These are phyloP conservation scores for Rhyacophila evoluta DNA, from an alignment of 2,888 invertebrate species.

Conservation along the genomic window DNA sequence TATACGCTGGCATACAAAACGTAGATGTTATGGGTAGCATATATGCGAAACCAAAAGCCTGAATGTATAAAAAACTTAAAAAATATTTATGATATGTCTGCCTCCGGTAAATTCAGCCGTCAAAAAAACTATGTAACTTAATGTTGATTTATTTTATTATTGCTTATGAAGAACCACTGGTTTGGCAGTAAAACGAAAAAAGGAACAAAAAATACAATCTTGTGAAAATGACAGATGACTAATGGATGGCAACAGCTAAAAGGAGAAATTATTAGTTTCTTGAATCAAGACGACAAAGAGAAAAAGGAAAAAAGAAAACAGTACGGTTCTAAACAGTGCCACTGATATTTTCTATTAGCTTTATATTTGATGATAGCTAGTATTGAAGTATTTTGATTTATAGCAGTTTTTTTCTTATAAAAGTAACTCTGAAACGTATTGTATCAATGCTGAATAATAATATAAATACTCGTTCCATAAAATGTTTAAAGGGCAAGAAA, in stretches of 20 bases:
- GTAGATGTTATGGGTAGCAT: no score
- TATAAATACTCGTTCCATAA: no score
- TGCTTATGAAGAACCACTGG: slow-evolving; percentile 1
- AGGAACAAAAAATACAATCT: slow-evolving; percentile 39
- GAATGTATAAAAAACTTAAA: no score
- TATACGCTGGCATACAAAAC: no score
- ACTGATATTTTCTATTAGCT: slow-evolving; percentile 16
- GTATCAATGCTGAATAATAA: background rate
- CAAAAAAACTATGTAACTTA: no score
- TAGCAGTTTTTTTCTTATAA: background rate
- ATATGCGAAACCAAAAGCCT: no score
- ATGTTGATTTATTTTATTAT: no score
- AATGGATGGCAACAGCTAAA: slow-evolving; percentile 45
- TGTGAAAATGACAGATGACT: slow-evolving; percentile 49
- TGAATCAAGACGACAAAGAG: slow-evolving; percentile 32
- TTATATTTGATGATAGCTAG: background rate
- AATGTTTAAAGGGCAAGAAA: no score
- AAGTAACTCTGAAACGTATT: background rate
- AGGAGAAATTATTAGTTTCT: slow-evolving; percentile 38
- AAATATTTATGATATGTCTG: no score
- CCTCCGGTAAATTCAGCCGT: no score
- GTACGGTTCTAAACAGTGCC: background rate
- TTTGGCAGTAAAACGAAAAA: slow-evolving; percentile 10
- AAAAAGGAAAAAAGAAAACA: background rate
- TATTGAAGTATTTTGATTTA: slow-evolving; percentile 19